phyloP scores from a whole-genome alignment of 30 jellyfish, hydroid and myxozoan genomes.

The Mastigias papua region DNA sequence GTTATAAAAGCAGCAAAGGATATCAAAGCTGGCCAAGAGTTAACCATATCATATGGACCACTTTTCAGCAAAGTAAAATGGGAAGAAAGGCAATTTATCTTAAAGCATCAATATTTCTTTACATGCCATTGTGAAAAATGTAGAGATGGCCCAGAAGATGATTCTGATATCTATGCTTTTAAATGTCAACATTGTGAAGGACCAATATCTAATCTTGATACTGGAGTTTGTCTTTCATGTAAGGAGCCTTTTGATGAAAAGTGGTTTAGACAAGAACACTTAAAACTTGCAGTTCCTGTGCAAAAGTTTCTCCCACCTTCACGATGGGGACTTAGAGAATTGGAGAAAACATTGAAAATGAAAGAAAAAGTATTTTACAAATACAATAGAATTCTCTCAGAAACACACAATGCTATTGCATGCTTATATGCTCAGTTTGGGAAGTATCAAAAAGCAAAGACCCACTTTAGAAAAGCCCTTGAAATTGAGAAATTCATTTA shows the following conservation, averaged over 20 bases:
- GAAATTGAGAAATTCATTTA: conserved; percentile 18
- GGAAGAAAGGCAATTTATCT: conserved; percentile 64
- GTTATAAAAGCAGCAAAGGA: conserved; percentile 53
- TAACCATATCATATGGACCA: conserved; percentile 93
- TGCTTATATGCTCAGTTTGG: conserved; percentile 62
- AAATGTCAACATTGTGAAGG: conserved; percentile 62
- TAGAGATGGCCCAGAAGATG: conserved; percentile 18
- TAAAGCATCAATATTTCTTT: conserved; percentile 73
- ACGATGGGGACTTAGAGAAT: conserved; percentile 13
- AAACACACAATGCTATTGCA: conserved; percentile 74
- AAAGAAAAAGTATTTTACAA: conserved; percentile 46
- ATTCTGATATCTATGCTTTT: neutral
- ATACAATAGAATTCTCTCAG: conserved; percentile 47
- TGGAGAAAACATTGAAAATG: conserved; percentile 44
- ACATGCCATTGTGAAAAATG: conserved; percentile 80
- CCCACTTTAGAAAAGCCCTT: conserved; percentile 59
- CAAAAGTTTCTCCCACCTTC: neutral
- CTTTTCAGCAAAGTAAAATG: conserved; percentile 68
- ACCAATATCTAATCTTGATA: neutral
- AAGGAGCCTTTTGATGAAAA: conserved; percentile 20
- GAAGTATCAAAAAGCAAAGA: conserved; percentile 44
- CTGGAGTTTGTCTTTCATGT: conserved; percentile 22
- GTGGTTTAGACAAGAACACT: conserved; percentile 12
- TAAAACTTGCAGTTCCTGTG: neutral
- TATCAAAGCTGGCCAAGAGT: conserved; percentile 72